These are phyloP conservation scores for Ennomos quercinarius DNA, from an alignment of 2,888 invertebrate genomes.

Conservation along the genomic window DNA sequence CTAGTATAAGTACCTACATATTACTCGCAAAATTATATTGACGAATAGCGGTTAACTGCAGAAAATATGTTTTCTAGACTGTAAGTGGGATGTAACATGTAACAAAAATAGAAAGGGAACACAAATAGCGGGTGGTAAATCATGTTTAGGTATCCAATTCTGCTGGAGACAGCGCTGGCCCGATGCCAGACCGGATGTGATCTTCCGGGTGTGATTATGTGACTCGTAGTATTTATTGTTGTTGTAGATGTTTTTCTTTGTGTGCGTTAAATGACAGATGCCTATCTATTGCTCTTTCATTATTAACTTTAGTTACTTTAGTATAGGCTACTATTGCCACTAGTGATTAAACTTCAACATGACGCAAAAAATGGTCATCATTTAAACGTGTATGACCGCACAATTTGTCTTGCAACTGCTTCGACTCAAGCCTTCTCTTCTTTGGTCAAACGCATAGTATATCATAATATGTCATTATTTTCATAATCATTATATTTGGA, in stretches of 20 bases:
- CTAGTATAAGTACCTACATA: not conserved
- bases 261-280: not conserved
- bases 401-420: no score
- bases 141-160: slow-evolving; percentile 60
- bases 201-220: slow-evolving; percentile 77
- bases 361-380: no score
- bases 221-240: slow-evolving; percentile 49
- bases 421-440: no score
- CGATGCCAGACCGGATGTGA: slow-evolving; percentile 77
- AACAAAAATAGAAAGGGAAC: slow-evolving; percentile 48
- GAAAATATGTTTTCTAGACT: slow-evolving; percentile 18
- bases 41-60: not conserved
- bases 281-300: not conserved
- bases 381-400: no score
- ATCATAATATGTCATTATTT: no score
- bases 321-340: no score
- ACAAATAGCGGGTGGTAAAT: slow-evolving; percentile 56
- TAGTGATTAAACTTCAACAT: no score
- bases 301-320: no score
- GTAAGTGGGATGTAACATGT: slow-evolving; percentile 22
- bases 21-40: not conserved
- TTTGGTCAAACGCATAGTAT: no score
- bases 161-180: slow-evolving; percentile 58
- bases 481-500: no score
- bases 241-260: slow-evolving; percentile 4